Percentiles rank a stretch among this genome's conserved stretches.
phyloP scores from a whole-genome alignment of 2,113 vertebrate species.

The Microcebus griseorufus region DNA sequence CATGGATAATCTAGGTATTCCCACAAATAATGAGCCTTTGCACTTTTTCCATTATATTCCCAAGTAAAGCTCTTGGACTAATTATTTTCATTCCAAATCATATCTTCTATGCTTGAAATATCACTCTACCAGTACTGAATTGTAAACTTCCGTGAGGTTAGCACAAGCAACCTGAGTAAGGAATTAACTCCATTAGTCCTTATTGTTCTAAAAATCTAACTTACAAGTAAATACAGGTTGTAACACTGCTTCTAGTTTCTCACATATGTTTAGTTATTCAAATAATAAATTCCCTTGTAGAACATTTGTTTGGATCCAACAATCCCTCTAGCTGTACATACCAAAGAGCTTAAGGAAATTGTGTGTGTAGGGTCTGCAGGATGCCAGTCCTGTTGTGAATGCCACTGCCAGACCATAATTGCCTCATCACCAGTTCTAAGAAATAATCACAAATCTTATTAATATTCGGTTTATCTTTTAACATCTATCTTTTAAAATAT shows the following conservation, averaged over 20 bases:
- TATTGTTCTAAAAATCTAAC: conserved; percentile 1
- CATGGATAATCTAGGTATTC: background rate
- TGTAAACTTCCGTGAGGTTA: background rate
- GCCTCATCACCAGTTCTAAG: background rate
- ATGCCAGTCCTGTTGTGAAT: background rate
- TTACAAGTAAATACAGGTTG: background rate
- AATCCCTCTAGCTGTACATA: background rate
- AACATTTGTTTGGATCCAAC: background rate
- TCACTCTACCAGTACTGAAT: background rate
- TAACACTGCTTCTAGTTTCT: background rate
- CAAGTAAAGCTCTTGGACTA: background rate
- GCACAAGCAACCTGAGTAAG: background rate
- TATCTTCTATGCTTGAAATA: background rate
- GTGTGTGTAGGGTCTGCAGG: background rate
- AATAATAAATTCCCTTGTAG: background rate
- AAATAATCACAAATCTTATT: background rate
- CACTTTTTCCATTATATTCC: background rate
- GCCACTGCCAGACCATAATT: background rate
- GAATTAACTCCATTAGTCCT: background rate
- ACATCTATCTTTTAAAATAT: background rate
- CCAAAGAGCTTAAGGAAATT: background rate
- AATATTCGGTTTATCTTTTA: background rate
- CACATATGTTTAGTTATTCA: background rate
- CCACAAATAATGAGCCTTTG: background rate
- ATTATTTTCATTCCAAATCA: background rate